Conservation (phyloP, 2,797 vertebrate species). For the Scleropages formosus region DNA sequence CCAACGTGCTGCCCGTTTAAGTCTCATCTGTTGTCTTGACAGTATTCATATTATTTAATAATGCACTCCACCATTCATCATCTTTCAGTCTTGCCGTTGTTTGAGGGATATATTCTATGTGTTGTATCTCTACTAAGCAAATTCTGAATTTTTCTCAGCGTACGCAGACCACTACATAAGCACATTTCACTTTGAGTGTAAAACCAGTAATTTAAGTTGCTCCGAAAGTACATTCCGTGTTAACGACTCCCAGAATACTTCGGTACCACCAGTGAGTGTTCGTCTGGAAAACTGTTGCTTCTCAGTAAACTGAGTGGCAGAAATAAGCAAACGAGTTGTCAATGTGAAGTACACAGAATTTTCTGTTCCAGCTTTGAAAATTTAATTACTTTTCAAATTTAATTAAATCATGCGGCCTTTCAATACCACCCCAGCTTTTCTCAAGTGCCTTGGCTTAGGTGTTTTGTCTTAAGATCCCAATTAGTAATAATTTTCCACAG, state of each 20-base stretch:
- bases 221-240: slow-evolving; percentile 30
- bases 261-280: neutral
- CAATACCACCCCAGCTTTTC: slow-evolving; percentile 47
- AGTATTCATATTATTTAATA: too few relatives aligned
- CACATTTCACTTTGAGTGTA: neutral
- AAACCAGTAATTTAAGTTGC: neutral
- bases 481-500: slow-evolving; percentile 5
- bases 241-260: slow-evolving; percentile 18
- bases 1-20: too few relatives aligned
- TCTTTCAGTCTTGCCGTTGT: too few relatives aligned
- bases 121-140: neutral
- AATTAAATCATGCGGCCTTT: slow-evolving; percentile 49
- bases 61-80: too few relatives aligned
- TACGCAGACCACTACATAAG: neutral
- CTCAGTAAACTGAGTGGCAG: slow-evolving; percentile 57
- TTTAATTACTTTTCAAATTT: slow-evolving; percentile 60
- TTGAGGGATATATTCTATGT: too few relatives aligned
- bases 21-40: too few relatives aligned
- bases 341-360: slow-evolving; percentile 57
- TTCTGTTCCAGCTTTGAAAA: slow-evolving; percentile 46
- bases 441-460: slow-evolving; percentile 38
- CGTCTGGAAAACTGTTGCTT: slow-evolving; percentile 35
- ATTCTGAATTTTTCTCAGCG: neutral
- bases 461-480: slow-evolving; percentile 37
- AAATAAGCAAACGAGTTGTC: slow-evolving; percentile 60